Conservation (phyloP, 2,888 invertebrate genomes). For the Tillus elongatus region DNA sequence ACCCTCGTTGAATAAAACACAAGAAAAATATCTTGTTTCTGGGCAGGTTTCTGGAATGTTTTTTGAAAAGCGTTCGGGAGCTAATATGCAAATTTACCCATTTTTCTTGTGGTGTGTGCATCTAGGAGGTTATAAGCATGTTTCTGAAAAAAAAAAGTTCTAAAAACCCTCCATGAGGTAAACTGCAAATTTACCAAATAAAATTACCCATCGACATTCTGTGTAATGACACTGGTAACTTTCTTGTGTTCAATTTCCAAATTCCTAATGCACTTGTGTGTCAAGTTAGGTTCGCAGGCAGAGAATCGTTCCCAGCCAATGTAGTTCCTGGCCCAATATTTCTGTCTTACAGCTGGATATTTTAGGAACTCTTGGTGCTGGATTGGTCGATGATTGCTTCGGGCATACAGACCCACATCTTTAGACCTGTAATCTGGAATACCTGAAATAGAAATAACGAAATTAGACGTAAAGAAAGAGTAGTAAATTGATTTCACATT, state of each 20-base stretch:
- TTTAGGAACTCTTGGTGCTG: slow-evolving; percentile 77
- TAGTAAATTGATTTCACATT: too few species aligned
- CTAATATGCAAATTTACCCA: too few species aligned
- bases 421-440: slow-evolving; percentile 92
- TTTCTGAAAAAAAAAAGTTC: too few species aligned
- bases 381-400: slow-evolving; percentile 74
- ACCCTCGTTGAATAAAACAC: too few species aligned
- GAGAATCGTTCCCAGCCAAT: slow-evolving; percentile 88
- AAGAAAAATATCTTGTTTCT: too few species aligned
- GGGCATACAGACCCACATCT: slow-evolving; percentile 84
- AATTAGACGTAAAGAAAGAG: neutral
- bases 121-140: too few species aligned
- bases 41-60: too few species aligned
- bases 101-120: too few species aligned
- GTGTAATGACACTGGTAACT: slow-evolving; percentile 73
- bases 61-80: too few species aligned
- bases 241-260: slow-evolving; percentile 53
- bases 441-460: slow-evolving; percentile 45
- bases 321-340: slow-evolving; percentile 96
- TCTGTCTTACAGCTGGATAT: slow-evolving; percentile 55
- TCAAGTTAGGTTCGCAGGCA: slow-evolving; percentile 63
- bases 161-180: too few species aligned
- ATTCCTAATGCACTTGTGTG: slow-evolving; percentile 62
- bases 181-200: too few species aligned
- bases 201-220: slow-evolving; percentile 92